Percentiles rank a stretch among this genome's conserved stretches.
Conservation (phyloP, 1,140 invertebrate genomes). For the Mycetomoellerius zeteki region DNA sequence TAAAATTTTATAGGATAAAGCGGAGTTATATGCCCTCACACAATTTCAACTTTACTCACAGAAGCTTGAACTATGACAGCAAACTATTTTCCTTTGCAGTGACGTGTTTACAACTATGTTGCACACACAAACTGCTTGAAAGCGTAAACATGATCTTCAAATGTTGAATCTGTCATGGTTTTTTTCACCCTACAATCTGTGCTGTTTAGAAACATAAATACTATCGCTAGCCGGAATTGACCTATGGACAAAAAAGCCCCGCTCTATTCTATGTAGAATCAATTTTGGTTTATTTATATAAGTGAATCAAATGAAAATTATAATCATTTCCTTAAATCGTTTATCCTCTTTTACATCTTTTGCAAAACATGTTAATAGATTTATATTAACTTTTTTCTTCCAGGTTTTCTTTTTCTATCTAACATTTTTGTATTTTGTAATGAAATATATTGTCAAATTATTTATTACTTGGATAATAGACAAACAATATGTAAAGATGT, state of each 20-base stretch:
- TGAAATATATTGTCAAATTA: conserved; percentile 53
- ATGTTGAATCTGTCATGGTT: too few relatives aligned
- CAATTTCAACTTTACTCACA: too few relatives aligned
- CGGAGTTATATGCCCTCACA: too few relatives aligned
- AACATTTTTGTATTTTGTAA: background rate
- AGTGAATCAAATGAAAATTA: conserved; percentile 7
- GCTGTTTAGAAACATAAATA: too few relatives aligned
- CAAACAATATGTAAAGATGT: conserved; percentile 21
- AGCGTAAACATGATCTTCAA: too few relatives aligned
- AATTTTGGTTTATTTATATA: conserved; percentile 19
- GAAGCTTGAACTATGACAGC: too few relatives aligned
- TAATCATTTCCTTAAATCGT: background rate
- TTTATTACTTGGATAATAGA: conserved; percentile 12
- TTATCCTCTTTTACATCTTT: background rate
- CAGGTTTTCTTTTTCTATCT: background rate
- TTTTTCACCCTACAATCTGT: too few relatives aligned
- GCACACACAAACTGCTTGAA: too few relatives aligned
- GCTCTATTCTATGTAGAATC: background rate
- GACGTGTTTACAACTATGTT: too few relatives aligned
- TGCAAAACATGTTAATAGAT: conserved; percentile 24
- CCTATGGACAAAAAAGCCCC: too few relatives aligned
- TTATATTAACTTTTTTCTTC: conserved; percentile 10
- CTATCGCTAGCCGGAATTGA: too few relatives aligned
- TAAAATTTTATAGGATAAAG: background rate
- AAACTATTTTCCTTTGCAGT: too few relatives aligned